These are phyloP conservation scores for Zhengitettix transpicula DNA, from an alignment of 2,888 invertebrate genomes.

Conservation along the genomic window DNA sequence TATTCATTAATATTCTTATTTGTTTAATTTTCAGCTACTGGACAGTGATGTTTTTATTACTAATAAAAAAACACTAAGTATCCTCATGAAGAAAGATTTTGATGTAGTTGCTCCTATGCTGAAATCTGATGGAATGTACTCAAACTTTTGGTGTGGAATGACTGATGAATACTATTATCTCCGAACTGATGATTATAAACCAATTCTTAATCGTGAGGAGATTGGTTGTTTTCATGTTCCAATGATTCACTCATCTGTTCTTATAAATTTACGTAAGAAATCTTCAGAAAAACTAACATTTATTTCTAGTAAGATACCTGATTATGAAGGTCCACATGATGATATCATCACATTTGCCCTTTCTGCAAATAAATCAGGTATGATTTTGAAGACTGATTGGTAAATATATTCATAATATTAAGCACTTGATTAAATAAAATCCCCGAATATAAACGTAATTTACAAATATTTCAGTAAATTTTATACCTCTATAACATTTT, in stretches of 20 bases:
- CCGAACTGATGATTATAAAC: slow-evolving; percentile 69
- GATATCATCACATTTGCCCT: slow-evolving; percentile 87
- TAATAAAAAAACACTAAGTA: slow-evolving; percentile 41
- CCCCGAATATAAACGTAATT: too few relatives aligned
- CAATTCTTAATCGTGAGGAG: slow-evolving; percentile 50
- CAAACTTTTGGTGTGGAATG: slow-evolving; percentile 96
- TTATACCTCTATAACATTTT: too few relatives aligned
- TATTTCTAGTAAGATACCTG: slow-evolving; percentile 36
- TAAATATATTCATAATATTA: too few relatives aligned
- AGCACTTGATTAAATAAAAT: too few relatives aligned
- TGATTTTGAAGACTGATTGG: slow-evolving; percentile 7
- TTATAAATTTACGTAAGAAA: slow-evolving; percentile 50
- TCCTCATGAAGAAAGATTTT: slow-evolving; percentile 41
- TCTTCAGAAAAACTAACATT: slow-evolving; percentile 56
- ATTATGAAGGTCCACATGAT: slow-evolving; percentile 66
- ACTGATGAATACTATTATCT: slow-evolving; percentile 65
- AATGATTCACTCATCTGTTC: slow-evolving; percentile 78
- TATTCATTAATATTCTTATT: neutral
- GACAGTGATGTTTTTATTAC: slow-evolving; percentile 74
- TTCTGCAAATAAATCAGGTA: slow-evolving; percentile 52
- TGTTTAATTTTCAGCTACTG: slow-evolving; percentile 42
- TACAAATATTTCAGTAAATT: too few relatives aligned
- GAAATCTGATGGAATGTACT: slow-evolving; percentile 70
- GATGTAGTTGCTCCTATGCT: slow-evolving; percentile 72
- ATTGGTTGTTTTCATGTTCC: slow-evolving; percentile 70